Evolutionary conservation across 2,888 invertebrate genomes (phyloP).

Genomic region (Matsumyia berberina): DNA sequence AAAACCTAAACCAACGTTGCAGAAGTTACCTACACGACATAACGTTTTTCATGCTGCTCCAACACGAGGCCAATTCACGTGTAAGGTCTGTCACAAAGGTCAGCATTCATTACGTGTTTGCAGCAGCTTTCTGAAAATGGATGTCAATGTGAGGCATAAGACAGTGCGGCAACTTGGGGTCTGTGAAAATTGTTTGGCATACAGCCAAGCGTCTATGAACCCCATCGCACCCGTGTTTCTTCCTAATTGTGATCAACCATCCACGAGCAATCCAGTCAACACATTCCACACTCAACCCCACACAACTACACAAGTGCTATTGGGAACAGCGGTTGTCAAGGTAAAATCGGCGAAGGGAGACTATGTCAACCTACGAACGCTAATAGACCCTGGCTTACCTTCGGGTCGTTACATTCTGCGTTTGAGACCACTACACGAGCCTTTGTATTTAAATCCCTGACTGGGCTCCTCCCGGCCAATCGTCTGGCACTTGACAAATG

Average conservation of each 20-base stretch:
- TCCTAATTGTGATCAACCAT: not conserved
- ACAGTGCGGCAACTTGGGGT: not conserved
- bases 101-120: conserved; percentile 16
- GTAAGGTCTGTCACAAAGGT: not conserved
- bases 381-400: too few relatives aligned
- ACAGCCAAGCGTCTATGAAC: conserved; percentile 3
- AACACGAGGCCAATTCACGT: too few relatives aligned
- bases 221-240: not conserved
- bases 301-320: not conserved
- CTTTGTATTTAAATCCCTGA: too few relatives aligned
- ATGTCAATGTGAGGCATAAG: not conserved
- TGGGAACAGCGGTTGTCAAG: conserved; percentile 6
- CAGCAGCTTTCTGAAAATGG: not conserved
- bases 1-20: not conserved
- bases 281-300: not conserved
- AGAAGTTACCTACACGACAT: too few relatives aligned
- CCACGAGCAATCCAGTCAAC: conserved; percentile 1
- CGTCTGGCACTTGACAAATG: too few relatives aligned
- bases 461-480: too few relatives aligned
- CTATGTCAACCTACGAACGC: not conserved
- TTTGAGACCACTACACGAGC: too few relatives aligned
- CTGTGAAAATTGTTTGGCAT: conserved; percentile 24
- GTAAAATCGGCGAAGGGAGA: conserved; percentile 1
- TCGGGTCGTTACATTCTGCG: too few relatives aligned
- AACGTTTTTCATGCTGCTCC: too few relatives aligned